phyloP scores from a whole-genome alignment of 2,797 vertebrate species.

The Psittacula echo region DNA sequence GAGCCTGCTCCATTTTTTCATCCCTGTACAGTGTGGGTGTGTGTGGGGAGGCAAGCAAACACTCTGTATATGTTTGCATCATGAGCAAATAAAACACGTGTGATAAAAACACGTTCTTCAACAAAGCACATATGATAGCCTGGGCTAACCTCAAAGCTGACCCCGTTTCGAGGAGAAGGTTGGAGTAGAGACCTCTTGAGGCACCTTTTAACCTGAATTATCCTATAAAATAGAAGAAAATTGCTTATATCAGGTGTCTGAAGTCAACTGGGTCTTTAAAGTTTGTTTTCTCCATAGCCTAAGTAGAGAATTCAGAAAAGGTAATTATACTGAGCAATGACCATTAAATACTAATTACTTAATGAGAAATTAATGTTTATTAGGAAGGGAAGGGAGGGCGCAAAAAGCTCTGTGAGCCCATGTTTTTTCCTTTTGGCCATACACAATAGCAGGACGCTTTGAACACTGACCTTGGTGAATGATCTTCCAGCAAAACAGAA shows the following conservation, averaged over 20 bases:
- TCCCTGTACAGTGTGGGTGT: fast-evolving
- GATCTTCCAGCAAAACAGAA: not conserved
- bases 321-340: not conserved
- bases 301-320: not conserved
- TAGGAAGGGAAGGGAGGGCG: not conserved
- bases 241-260: not conserved
- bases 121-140: not conserved
- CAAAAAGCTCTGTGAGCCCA: not conserved
- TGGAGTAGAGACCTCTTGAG: not conserved
- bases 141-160: not conserved
- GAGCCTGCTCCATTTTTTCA: not conserved
- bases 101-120: not conserved
- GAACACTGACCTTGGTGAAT: not conserved
- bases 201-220: not conserved
- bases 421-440: not conserved
- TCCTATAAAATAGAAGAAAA: not conserved
- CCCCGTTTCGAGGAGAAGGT: not conserved
- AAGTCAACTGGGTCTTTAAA: not conserved
- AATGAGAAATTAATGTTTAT: not conserved
- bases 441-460: not conserved
- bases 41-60: not conserved
- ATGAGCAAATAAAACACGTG: fast-evolving
- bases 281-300: not conserved
- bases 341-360: not conserved
- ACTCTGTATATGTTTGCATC: not conserved